Base-by-base conservation (phyloP, 2,113 vertebrate species). In the Ceuthmochares aereus region DNA sequence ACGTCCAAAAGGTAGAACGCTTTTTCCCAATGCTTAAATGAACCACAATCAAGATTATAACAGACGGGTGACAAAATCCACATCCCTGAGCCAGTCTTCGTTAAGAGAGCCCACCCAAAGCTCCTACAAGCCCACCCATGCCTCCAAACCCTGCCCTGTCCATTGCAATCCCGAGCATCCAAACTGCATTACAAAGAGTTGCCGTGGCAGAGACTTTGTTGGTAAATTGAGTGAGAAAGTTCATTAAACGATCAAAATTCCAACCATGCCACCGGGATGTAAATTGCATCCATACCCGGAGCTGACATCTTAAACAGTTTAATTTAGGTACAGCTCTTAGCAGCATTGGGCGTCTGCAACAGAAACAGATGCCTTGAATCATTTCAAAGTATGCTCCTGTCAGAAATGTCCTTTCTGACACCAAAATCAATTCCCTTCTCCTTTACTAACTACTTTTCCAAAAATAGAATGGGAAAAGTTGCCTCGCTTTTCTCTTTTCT, bases 251-350 rank as follows among this genome's bases (percentile, higher is more conserved):
- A 93, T 97, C 86, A 94, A 95, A 97, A 98, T 96, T 96, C 96
- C 94, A 96, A 60, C 89, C 89, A 4, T 93, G 97, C 89, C 19
- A 89, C 91, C 4, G 14, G 95, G 95, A 97, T 96, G 97, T 94
- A 97, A 97, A 98, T 96, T 94, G 97, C 90, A 72, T 94, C 84
- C 94, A 5, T 90, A 97, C 89, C 96, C 96, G 29, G 90, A 94
- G 95, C 96, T 97, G 97, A 98, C 97, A 95, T 90, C 92, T 98
- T 91, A 93, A 98, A 97, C 96, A 96, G 98, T 98, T 98, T 98
- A 98, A 98, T 98, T 98, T 98, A 96, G 96, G 97, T 82, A 87
- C 80, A 58, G 96, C 96, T 97, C 96, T 97, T 78, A 90, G 97
- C 94, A 34, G 97, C 43, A 25, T 55, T 84, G 97, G 97, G 97